These are phyloP conservation scores for Saturnia japonica DNA, from an alignment of 2,888 invertebrate species.

Conservation along the genomic window DNA sequence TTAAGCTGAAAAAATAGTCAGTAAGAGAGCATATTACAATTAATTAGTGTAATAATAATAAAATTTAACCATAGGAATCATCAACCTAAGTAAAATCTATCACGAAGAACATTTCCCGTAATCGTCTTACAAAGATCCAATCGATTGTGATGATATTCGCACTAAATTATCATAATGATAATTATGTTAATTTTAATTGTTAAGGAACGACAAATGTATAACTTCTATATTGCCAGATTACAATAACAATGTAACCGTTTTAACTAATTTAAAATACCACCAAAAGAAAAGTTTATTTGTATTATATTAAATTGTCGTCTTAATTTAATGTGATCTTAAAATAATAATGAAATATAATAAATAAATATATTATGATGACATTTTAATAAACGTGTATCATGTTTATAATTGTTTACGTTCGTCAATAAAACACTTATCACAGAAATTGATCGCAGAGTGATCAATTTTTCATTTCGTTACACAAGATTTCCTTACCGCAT, in stretches of 20 bases:
- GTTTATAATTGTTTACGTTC: neutral
- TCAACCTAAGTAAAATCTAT: neutral
- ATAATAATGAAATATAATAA: constrained; percentile 7
- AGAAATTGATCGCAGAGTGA: constrained; percentile 19
- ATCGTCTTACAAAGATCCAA: neutral
- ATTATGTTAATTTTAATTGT: no score
- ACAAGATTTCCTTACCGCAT: neutral
- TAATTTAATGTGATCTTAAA: neutral
- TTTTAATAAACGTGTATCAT: neutral
- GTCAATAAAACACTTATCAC: constrained; percentile 22
- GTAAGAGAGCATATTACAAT: constrained; percentile 5
- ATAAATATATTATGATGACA: neutral
- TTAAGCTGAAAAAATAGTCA: neutral
- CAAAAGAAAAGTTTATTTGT: neutral
- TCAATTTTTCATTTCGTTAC: constrained; percentile 1
- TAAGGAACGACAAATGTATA: neutral
- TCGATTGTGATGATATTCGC: neutral
- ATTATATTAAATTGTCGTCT: neutral
- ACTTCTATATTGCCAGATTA: neutral
- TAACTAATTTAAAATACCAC: neutral
- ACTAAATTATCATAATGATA: neutral
- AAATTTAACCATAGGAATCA: neutral
- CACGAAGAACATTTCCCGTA: neutral
- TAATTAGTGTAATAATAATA: neutral
- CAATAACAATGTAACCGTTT: neutral